phyloP scores from a whole-genome alignment of 2,797 vertebrate species.

The Crossoptilon crossoptilon region DNA sequence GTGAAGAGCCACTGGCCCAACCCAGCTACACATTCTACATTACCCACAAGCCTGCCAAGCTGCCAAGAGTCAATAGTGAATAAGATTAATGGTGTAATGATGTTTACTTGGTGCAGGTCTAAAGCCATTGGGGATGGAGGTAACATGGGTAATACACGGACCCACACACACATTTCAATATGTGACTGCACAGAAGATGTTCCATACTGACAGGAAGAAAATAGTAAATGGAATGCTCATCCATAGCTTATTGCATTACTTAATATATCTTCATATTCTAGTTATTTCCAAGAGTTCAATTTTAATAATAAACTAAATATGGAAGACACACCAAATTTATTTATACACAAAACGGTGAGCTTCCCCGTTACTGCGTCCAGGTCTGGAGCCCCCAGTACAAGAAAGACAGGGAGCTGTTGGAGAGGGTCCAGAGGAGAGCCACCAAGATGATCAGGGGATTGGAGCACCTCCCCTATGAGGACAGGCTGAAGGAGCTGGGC shows the following conservation, averaged over 20 bases:
- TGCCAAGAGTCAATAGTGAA: background rate
- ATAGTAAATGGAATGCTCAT: background rate
- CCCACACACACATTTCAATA: background rate
- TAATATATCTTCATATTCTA: background rate
- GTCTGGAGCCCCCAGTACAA: too few relatives aligned
- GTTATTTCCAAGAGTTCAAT: background rate
- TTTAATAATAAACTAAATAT: background rate
- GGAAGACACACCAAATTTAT: slow-evolving; percentile 8
- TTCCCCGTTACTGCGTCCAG: background rate
- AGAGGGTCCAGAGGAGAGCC: too few relatives aligned
- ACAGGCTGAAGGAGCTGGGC: too few relatives aligned
- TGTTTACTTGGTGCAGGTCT: background rate
- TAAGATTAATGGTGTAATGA: background rate
- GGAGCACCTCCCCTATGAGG: too few relatives aligned
- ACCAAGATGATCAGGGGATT: too few relatives aligned
- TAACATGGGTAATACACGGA: background rate
- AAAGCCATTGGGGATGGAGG: rapidly evolving
- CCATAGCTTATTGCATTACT: background rate
- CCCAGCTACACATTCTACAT: background rate
- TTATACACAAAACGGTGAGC: background rate
- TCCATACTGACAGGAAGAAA: background rate
- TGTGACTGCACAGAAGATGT: background rate
- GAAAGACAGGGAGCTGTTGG: too few relatives aligned
- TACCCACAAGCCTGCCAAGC: background rate
- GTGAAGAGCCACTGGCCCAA: background rate